These are phyloP conservation scores for Enteromius treurensis DNA, from an alignment of 2,797 vertebrate species.

Conservation along the genomic window DNA sequence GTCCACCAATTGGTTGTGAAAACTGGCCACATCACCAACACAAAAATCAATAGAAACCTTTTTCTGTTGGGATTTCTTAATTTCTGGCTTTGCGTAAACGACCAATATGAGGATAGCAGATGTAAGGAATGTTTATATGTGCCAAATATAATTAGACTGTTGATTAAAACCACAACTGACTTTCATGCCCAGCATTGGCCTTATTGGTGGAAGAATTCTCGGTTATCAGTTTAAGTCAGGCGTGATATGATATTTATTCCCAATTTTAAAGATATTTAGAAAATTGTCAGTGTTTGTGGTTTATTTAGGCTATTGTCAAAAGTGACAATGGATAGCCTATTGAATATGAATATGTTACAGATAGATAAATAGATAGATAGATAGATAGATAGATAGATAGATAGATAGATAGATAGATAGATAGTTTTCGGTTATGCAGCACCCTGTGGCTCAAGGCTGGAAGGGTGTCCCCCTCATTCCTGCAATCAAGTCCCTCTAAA, in stretches of 20 bases:
- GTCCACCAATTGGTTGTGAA: not conserved
- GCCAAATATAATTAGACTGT: conserved; percentile 3
- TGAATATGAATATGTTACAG: no score
- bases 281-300: not conserved
- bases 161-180: conserved; percentile 26
- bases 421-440: not conserved
- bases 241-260: not conserved
- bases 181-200: not conserved
- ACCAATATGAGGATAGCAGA: conserved; percentile 10
- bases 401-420: not conserved
- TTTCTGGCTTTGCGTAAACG: not conserved
- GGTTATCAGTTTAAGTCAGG: not conserved
- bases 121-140: conserved; percentile 20
- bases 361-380: no score
- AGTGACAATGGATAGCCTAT: not conserved
- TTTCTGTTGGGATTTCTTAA: not conserved
- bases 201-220: not conserved
- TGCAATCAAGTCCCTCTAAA: conserved; percentile 79
- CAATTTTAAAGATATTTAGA: not conserved
- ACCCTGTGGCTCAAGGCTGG: not conserved
- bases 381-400: not conserved
- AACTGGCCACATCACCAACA: not conserved
- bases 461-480: conserved; percentile 67
- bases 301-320: not conserved
- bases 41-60: not conserved